Evolutionary conservation across 2,888 invertebrate species (phyloP).

Genomic region (Amphipyra tragopoginis): DNA sequence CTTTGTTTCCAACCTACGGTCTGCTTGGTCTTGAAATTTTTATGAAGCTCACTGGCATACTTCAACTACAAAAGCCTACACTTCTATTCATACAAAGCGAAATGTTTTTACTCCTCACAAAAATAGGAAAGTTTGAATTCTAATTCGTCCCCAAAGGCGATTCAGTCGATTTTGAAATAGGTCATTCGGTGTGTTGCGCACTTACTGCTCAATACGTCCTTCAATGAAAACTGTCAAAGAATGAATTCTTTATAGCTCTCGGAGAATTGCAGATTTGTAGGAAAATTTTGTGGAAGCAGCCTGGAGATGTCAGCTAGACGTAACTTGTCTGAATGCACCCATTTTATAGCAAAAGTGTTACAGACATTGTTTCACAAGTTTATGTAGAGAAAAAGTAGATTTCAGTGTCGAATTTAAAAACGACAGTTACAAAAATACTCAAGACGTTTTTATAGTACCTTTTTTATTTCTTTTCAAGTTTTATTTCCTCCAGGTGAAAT

Average conservation of each 20-base stretch:
- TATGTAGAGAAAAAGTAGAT: constrained; percentile 18
- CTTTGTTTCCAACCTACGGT: constrained; percentile 44
- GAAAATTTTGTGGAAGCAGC: constrained; percentile 13
- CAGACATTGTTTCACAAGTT: constrained; percentile 18
- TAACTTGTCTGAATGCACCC: constrained; percentile 16
- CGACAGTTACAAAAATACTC: constrained; percentile 2
- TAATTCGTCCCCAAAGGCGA: not conserved
- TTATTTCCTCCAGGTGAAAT: constrained; percentile 7
- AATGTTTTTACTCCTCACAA: constrained; percentile 27
- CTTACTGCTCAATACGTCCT: constrained; percentile 13
- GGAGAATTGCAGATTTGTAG: too few species aligned
- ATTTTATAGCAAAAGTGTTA: constrained; percentile 11
- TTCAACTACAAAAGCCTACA: constrained; percentile 41
- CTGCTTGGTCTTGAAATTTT: constrained; percentile 47
- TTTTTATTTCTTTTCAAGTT: constrained; percentile 19
- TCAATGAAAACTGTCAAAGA: constrained; percentile 15
- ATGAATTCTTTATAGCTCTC: not conserved
- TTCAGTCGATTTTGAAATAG: constrained; percentile 4
- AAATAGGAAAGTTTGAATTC: constrained; percentile 5
- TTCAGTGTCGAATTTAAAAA: constrained; percentile 3
- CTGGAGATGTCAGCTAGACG: constrained; percentile 19
- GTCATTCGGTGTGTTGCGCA: constrained; percentile 15
- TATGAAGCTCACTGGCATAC: constrained; percentile 45
- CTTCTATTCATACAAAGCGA: constrained; percentile 34
- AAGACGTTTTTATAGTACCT: not conserved